Percentiles rank a stretch among this genome's conserved stretches.
phyloP scores from a whole-genome alignment of 1,140 invertebrate species.

The Babylonia areolata region DNA sequence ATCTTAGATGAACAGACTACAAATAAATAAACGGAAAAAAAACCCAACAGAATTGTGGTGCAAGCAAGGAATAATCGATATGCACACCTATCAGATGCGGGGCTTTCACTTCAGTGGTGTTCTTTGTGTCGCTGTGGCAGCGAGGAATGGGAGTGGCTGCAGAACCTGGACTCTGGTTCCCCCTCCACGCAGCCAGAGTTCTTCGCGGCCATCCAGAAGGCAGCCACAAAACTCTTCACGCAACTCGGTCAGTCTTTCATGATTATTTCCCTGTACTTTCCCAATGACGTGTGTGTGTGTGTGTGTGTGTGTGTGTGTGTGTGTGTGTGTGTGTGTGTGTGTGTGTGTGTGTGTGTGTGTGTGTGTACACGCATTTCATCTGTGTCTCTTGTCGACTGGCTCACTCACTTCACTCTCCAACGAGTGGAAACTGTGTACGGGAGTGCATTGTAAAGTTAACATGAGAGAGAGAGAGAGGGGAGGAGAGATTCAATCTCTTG shows the following conservation, averaged over 20 bases:
- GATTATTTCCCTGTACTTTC: too few relatives aligned
- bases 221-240: constrained; percentile 68
- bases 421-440: too few relatives aligned
- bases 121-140: constrained; percentile 76
- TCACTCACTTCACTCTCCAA: too few relatives aligned
- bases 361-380: background rate
- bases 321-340: background rate
- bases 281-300: background rate
- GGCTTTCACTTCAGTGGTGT: background rate
- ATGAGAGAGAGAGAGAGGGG: too few relatives aligned
- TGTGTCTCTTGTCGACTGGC: too few relatives aligned
- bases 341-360: background rate
- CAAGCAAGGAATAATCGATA: too few relatives aligned
- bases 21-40: too few relatives aligned
- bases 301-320: background rate
- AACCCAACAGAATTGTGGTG: too few relatives aligned
- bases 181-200: constrained; percentile 67
- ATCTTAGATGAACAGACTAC: too few relatives aligned
- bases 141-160: constrained; percentile 90
- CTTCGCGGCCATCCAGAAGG: constrained; percentile 63
- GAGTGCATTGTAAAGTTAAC: too few relatives aligned
- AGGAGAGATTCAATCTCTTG: too few relatives aligned
- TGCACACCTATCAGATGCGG: too few relatives aligned
- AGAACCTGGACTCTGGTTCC: constrained; percentile 65
- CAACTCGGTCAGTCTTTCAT: constrained; percentile 65